Conservation (phyloP, 1,140 invertebrate species). For the Drosophila quadrilineata region DNA sequence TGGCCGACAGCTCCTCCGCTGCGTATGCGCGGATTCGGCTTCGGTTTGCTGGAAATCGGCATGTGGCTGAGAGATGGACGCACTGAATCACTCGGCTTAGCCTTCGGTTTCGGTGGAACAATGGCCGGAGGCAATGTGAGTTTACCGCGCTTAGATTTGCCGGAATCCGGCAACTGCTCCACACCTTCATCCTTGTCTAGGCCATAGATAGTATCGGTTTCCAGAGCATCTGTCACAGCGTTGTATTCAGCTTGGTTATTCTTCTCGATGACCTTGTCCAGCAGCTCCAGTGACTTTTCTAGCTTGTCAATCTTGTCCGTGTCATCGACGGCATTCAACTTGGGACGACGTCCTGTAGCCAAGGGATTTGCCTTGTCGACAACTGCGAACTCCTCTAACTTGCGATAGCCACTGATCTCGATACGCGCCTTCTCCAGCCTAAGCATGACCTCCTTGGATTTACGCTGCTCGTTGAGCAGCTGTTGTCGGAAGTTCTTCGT, state of each 20-base stretch:
- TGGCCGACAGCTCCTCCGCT: constrained; percentile 8
- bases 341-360: constrained; percentile 45
- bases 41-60: constrained; percentile 16
- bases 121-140: constrained; percentile 47
- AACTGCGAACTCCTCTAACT: constrained; percentile 71
- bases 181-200: constrained; percentile 60
- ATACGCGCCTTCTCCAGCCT: constrained; percentile 84
- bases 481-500: constrained; percentile 88
- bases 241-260: constrained; percentile 60
- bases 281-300: constrained; percentile 62
- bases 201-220: constrained; percentile 53
- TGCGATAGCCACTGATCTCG: constrained; percentile 70
- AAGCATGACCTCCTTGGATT: constrained; percentile 87
- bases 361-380: constrained; percentile 56
- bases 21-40: constrained; percentile 18
- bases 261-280: constrained; percentile 66
- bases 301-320: constrained; percentile 63
- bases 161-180: constrained; percentile 7
- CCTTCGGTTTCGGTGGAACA: constrained; percentile 17
- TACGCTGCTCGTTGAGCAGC: constrained; percentile 85
- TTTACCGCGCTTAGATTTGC: constrained; percentile 37
- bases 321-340: constrained; percentile 44
- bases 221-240: constrained; percentile 55
- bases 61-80: constrained; percentile 34
- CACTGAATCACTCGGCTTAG: constrained; percentile 6